Conservation (phyloP, 2,888 invertebrate genomes). For the Troglohyphantes excavatus region DNA sequence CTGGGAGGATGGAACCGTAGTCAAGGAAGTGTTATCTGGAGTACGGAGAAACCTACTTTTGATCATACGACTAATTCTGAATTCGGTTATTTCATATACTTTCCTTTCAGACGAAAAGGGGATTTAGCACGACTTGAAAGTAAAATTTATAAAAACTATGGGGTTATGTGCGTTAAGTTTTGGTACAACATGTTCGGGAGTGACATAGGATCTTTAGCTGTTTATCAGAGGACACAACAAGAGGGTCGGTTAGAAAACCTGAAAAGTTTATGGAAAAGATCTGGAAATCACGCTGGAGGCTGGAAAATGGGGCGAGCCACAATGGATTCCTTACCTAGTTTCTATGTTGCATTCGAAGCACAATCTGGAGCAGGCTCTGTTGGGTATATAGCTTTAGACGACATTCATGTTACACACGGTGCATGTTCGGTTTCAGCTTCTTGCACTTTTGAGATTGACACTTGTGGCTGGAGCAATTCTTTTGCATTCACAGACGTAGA, state of each 20-base stretch:
- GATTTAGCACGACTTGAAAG: constrained; percentile 65
- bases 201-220: constrained; percentile 81
- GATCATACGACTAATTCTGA: constrained; percentile 76
- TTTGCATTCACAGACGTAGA: constrained; percentile 61
- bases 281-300: constrained; percentile 53
- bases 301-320: constrained; percentile 74
- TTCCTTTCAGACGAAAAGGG: constrained; percentile 49
- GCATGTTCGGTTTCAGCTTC: constrained; percentile 71
- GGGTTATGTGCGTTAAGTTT: constrained; percentile 73
- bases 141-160: constrained; percentile 65
- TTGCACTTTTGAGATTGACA: constrained; percentile 77
- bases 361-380: constrained; percentile 49
- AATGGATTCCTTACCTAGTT: constrained; percentile 60
- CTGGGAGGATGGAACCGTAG: constrained; percentile 50
- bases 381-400: constrained; percentile 78
- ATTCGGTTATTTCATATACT: constrained; percentile 73
- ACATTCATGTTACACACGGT: constrained; percentile 74
- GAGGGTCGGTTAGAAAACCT: constrained; percentile 69
- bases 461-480: constrained; percentile 75
- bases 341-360: constrained; percentile 75
- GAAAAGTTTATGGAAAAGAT: constrained; percentile 65
- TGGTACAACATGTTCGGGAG: constrained; percentile 79
- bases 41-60: constrained; percentile 55
- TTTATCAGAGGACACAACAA: constrained; percentile 80
- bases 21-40: constrained; percentile 70